These are phyloP conservation scores for Caenorhabditis macrosperma DNA, from an alignment of 2,888 invertebrate genomes.

Conservation along the genomic window DNA sequence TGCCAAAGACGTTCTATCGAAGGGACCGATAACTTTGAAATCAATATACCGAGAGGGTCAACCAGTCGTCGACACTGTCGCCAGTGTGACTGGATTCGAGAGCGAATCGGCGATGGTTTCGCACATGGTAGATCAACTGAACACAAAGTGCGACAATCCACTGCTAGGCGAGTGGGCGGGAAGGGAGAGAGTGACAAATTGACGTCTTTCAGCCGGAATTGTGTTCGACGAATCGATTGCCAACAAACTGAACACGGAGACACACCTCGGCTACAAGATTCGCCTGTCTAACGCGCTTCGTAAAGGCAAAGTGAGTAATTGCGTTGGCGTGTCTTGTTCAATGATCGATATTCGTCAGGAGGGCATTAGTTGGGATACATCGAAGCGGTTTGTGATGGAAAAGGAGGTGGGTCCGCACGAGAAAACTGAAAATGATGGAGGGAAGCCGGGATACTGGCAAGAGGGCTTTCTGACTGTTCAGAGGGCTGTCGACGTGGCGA, in stretches of 20 bases:
- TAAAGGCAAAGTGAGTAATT: no score
- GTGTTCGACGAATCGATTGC: constrained; percentile 71
- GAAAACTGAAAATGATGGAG: constrained; percentile 68
- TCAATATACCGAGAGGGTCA: constrained; percentile 13
- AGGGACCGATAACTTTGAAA: no score
- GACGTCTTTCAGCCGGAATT: constrained; percentile 68
- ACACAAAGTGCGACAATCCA: constrained; percentile 72
- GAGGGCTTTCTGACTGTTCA: constrained; percentile 86
- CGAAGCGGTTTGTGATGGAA: constrained; percentile 63
- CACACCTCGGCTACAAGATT: constrained; percentile 73
- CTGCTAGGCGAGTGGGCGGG: constrained; percentile 60
- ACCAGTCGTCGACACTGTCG: constrained; percentile 24
- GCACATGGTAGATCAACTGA: constrained; percentile 75
- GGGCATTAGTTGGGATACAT: constrained; percentile 73
- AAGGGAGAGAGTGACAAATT: not conserved
- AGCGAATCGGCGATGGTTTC: constrained; percentile 81
- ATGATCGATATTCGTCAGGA: no score
- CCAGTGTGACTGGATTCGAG: constrained; percentile 73
- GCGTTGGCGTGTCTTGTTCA: no score
- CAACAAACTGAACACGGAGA: constrained; percentile 43
- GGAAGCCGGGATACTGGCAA: constrained; percentile 83
- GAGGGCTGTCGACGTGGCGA: constrained; percentile 83
- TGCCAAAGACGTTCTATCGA: not conserved
- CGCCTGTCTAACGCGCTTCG: constrained; percentile 73
- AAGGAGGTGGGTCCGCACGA: constrained; percentile 73